Percentiles rank a stretch among this genome's conserved stretches.
phyloP scores from a whole-genome alignment of 1,140 invertebrate species.

The Drosophila pectinifera region DNA sequence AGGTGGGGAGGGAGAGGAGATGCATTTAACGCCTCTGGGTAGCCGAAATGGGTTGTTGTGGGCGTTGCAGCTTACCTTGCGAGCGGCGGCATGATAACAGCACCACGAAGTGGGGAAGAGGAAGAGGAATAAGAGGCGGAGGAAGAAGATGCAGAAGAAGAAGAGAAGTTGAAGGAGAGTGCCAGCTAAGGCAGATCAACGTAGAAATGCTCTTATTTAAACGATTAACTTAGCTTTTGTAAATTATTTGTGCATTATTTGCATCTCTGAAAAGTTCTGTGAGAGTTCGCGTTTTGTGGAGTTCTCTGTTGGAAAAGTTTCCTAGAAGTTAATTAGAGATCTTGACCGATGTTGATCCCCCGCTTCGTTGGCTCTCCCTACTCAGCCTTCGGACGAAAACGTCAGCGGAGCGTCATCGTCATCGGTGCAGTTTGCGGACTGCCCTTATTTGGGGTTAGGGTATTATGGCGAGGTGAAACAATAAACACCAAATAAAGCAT shows the following conservation, averaged over 20 bases:
- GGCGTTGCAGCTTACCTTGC: constrained; percentile 55
- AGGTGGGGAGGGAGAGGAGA: constrained; percentile 4
- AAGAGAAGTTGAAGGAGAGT: constrained; percentile 2
- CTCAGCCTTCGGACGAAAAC: constrained; percentile 16
- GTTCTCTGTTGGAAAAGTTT: neutral
- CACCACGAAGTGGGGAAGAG: neutral
- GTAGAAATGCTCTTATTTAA: constrained; percentile 7
- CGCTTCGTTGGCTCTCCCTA: constrained; percentile 5
- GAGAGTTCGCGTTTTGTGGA: neutral
- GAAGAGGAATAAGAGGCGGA: constrained; percentile 2
- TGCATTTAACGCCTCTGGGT: constrained; percentile 56
- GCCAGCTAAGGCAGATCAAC: neutral
- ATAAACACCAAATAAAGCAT: constrained; percentile 82
- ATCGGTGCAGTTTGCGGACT: constrained; percentile 16
- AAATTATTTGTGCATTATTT: too few species aligned
- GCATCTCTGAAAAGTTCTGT: neutral
- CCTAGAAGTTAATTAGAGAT: neutral
- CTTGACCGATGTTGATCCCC: neutral
- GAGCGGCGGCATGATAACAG: constrained; percentile 51
- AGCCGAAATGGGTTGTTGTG: constrained; percentile 54
- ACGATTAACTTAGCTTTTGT: neutral
- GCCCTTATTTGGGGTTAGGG: constrained; percentile 63
- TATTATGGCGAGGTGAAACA: constrained; percentile 68
- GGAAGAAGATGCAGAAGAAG: neutral
- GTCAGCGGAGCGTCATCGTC: constrained; percentile 30